Evolutionary conservation across 92 coral and sea anemone species (phyloP), one percentile per base, ranked within the genome.

Genomic region (Meandrina meandrites): DNA sequence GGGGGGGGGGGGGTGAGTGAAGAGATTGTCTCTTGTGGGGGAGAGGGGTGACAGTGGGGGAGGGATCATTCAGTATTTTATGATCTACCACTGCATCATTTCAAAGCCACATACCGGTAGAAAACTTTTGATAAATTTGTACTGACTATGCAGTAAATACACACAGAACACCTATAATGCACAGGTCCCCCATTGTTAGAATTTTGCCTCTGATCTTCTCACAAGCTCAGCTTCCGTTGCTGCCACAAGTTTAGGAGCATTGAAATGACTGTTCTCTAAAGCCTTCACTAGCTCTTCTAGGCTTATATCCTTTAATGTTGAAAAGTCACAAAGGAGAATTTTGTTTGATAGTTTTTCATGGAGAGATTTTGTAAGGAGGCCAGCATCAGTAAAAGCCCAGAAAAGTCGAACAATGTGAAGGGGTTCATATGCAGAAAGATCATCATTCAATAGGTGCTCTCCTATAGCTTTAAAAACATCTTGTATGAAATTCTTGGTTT

Each of bases 181-280:
- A 81, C 42, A 45, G 30, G 5, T 16, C 22, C 1, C 4, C 30
- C n/a, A 8, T 37, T 11, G 21, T 85, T 40, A 77, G 15, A 19
- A 72, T 7, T 30, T 80, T 57, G 85, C 88, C 42, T 84, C 92
- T n/a, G 94, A 88, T 87, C 96, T 89, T 64, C 90, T 91, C 67
- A 94, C 88, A 75, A 94, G 92, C 70, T 94, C 98, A 1, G 90
- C 91, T 88, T 94, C 98, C 1, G 87, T 90, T 47, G 86, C 91
- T 34, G 92, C 87, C 12, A 93, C 98, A 75, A 94, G 94, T 67
- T 94, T 80, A 18, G 92, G 93, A 1, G 94, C 86, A 35, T 79
- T 74, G 32, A 80, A 87, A 30, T 68, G 54, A 56, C 93, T 85
- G 70, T 57, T 69, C 83, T 94, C 93, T 66, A 94, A 71, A 4